phyloP scores from a whole-genome alignment of 2,888 invertebrate genomes.

The Physocephala rufipes region DNA sequence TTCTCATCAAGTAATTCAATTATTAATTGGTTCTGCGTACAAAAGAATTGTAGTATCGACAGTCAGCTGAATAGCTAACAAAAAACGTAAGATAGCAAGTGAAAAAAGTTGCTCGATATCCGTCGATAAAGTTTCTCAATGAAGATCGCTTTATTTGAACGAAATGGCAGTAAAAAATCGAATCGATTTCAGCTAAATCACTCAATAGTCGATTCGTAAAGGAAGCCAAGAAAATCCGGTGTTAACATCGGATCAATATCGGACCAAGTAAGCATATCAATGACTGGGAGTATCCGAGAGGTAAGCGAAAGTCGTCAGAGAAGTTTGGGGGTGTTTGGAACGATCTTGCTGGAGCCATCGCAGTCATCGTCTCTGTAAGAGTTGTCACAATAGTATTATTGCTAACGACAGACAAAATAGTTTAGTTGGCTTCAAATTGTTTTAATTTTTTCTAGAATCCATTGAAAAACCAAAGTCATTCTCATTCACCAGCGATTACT shows the following conservation, averaged over 20 bases:
- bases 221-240: slow-evolving; percentile 15
- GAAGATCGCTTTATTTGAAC: slow-evolving; percentile 18
- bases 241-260: background rate
- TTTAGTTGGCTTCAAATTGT: background rate
- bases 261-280: background rate
- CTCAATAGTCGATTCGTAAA: slow-evolving; percentile 16
- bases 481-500: background rate
- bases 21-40: slow-evolving; percentile 22
- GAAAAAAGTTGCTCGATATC: background rate
- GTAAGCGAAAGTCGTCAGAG: no score
- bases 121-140: slow-evolving; percentile 2
- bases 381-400: no score
- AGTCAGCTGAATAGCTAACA: background rate
- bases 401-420: background rate
- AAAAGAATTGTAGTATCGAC: background rate
- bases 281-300: background rate
- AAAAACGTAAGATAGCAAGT: slow-evolving; percentile 1
- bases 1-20: slow-evolving; percentile 18
- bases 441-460: background rate
- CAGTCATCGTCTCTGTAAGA: background rate
- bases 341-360: background rate
- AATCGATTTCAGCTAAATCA: slow-evolving; percentile 14
- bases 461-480: background rate
- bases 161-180: background rate
- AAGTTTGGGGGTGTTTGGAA: background rate